A percentile compares a stretch with the other conserved stretches of the same genome.
Conservation (phyloP, 35 echinoderm and acorn worm genomes). For the Stichopus chloronotus region DNA sequence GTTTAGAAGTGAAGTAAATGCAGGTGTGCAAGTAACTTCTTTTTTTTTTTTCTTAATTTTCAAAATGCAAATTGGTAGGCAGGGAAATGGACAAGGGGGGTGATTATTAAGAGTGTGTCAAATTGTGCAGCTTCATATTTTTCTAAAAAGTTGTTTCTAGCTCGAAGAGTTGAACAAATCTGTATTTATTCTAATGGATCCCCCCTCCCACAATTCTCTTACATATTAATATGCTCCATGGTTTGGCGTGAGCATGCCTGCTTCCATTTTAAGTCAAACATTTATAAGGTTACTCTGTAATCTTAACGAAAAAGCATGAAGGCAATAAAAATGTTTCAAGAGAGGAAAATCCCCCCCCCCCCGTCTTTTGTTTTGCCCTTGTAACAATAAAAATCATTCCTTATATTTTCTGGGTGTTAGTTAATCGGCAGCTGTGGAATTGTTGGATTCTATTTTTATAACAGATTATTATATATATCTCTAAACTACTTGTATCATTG, state of each 20-base stretch:
- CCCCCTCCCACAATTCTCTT: background rate
- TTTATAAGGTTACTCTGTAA: background rate
- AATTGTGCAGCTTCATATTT: background rate
- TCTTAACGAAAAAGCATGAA: too few relatives aligned
- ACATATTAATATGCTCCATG: background rate
- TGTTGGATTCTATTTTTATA: conserved; percentile 36
- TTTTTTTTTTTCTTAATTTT: background rate
- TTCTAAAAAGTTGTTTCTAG: background rate
- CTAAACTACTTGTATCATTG: background rate
- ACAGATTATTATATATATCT: conserved; percentile 24
- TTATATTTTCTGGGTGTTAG: background rate
- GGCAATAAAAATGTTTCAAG: too few relatives aligned
- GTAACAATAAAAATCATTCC: too few relatives aligned
- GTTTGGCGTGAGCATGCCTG: background rate
- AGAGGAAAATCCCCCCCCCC: too few relatives aligned
- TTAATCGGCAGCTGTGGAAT: background rate
- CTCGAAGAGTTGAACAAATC: background rate
- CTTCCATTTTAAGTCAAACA: background rate
- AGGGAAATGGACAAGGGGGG: background rate
- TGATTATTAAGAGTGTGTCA: background rate
- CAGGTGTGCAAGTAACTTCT: too few relatives aligned
- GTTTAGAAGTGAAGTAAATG: too few relatives aligned
- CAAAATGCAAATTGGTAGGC: background rate
- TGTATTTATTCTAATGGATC: background rate
- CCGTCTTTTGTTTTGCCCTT: too few relatives aligned